Evolutionary conservation across 1,140 invertebrate species (phyloP).

Genomic region (Amphibalanus amphitrite): DNA sequence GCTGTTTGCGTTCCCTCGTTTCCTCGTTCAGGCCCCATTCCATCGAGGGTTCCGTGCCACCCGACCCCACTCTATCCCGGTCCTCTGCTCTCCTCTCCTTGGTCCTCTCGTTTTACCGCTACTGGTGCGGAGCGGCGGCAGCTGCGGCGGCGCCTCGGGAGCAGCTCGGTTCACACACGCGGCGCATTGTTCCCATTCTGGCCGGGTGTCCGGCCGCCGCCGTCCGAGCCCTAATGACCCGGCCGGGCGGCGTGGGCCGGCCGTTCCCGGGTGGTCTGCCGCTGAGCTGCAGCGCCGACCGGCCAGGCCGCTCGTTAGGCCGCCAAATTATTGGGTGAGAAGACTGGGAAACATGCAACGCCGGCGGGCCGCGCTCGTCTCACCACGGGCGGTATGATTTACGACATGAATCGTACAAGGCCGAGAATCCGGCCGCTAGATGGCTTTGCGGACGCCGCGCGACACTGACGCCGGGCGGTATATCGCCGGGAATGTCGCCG

Average conservation of each 20-base stretch:
- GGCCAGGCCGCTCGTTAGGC: not conserved
- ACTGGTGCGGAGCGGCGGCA: too few relatives aligned
- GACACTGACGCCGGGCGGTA: not conserved
- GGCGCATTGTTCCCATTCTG: not conserved
- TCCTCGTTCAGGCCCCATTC: too few relatives aligned
- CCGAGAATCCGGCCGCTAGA: not conserved
- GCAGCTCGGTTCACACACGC: not conserved
- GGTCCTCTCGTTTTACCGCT: not conserved
- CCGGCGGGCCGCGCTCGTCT: not conserved
- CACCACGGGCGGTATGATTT: not conserved
- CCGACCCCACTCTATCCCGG: not conserved
- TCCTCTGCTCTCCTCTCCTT: not conserved
- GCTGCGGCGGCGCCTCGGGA: too few relatives aligned
- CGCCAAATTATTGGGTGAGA: not conserved
- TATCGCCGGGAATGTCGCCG: not conserved
- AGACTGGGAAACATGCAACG: slow-evolving; percentile 1
- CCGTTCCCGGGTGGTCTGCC: not conserved
- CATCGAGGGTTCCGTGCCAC: not conserved
- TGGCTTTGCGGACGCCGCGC: not conserved
- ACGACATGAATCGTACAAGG: not conserved
- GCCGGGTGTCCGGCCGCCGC: not conserved
- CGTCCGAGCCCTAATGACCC: not conserved
- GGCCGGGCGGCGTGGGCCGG: too few relatives aligned
- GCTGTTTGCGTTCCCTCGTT: too few relatives aligned
- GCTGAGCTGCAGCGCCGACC: not conserved